These are phyloP conservation scores for Anolis apletophallus DNA, from an alignment of 2,797 vertebrate genomes.

Conservation along the genomic window DNA sequence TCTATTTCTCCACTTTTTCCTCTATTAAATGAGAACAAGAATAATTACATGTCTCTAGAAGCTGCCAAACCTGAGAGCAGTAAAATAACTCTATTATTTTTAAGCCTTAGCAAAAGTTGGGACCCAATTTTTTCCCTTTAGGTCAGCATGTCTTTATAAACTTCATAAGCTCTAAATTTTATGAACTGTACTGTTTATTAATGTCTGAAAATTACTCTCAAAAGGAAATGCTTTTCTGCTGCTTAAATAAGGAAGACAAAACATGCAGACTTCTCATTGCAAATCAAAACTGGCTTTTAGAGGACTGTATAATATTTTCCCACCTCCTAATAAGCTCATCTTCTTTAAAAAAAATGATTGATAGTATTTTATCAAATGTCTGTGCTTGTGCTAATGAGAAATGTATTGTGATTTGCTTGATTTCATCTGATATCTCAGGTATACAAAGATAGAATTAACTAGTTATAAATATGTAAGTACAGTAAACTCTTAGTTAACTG, in stretches of 20 bases:
- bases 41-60: neutral
- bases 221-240: conserved; percentile 10
- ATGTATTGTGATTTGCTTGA: conserved; percentile 71
- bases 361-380: conserved; percentile 13
- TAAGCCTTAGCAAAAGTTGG: conserved; percentile 15
- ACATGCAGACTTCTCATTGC: neutral
- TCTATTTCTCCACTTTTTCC: neutral
- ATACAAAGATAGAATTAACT: conserved; percentile 7
- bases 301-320: conserved; percentile 45
- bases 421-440: conserved; percentile 55
- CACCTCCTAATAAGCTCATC: neutral
- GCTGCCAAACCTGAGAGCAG: conserved; percentile 4
- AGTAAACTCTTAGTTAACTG: neutral
- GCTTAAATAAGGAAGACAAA: conserved; percentile 21
- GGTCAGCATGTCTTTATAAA: conserved; percentile 4
- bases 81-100: conserved; percentile 21
- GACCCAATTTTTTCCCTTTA: neutral
- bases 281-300: conserved; percentile 32
- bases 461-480: conserved; percentile 2
- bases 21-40: conserved; percentile 5
- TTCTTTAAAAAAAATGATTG: neutral
- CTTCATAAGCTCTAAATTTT: conserved; percentile 10
- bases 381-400: conserved; percentile 57
- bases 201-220: conserved; percentile 36
- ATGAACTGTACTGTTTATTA: conserved; percentile 36